Evolutionary conservation across 2,113 vertebrate genomes (phyloP), one percentile per base, ranked within the genome.

Genomic region (Ptyas mucosa): DNA sequence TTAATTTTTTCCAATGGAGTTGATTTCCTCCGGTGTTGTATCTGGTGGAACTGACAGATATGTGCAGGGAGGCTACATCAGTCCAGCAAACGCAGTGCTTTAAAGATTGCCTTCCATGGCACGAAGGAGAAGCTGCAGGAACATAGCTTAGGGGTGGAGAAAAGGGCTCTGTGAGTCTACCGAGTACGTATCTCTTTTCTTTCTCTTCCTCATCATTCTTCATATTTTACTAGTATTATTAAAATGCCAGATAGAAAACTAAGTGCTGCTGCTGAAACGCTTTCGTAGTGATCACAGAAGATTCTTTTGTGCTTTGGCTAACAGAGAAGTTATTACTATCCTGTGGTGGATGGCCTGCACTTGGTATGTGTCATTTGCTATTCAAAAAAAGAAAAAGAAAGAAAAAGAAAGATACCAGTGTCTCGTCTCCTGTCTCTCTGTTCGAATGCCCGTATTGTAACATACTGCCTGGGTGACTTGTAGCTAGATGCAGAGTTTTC

Each of bases 401-500:
- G 7, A 23, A 6, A 58, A 90, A 90, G 88, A 57, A 0, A 92
- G 86, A 91, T 58, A 53, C 61, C 81, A 92, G 69, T 51, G 1
- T 55, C 51, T 87, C 87, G 91, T 57, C 46, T 54, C 91, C 75
- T 21, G 52, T 92, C 95, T 89, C 69, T 92, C 94, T 94, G 88
- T 87, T 93, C 93, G 89, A 92, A 75, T 26, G 58, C 21, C 39
- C 2, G 94, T 64, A 29, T 54, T 24, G 85, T n/a, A 43, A 2
- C 11, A 64, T 61, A 8, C 87, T 86, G 93, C 75, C 91, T 90
- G 2, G 64, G 3, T 92, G 90, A 81, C 34, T 1, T 93, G 57
- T 24, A 88, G 29, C 3, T 91, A 91, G 64, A 93, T 54, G n/a
- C 87, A 54, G 89, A 52, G 92, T 94, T 51, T 43, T 89, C 49